Base-by-base conservation (phyloP, 2,888 invertebrate genomes). In the Drosophila mulleri region DNA sequence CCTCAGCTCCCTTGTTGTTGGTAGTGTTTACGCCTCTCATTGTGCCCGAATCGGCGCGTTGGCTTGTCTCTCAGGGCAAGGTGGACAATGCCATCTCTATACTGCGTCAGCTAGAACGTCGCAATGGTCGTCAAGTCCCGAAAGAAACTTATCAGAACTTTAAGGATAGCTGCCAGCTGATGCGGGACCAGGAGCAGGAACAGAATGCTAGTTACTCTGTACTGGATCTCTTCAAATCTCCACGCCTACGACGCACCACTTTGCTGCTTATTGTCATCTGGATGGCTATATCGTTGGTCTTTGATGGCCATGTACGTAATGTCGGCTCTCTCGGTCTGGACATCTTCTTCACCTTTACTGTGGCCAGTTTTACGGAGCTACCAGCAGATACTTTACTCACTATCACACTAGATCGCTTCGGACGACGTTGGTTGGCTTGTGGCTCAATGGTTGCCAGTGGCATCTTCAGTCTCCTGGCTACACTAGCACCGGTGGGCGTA, bases 201-300 rank as follows among this genome's bases (percentile, higher is more conserved):
- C 94, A 95, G 58, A 95, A 95, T 76, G 95, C 94, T 62, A 94
- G 94, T 0, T 97, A 97, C 91, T 97, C 97, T 0, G 96, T 97
- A 0, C 80, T 97, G 62, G 97, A 97, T 91, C 94, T 98, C 0
- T 97, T 98, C 92, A 95, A 93, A 83, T 96, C 96, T 0, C 97
- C 97, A 0, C 94, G 96, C 0, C 92, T 98, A 16, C 93, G 97
- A 7, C 95, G 95, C 71, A 96, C 96, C 72, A 96, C 97, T 0
- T 93, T 97, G 54, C 94, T 98, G 0, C 94, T 98, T 26, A 96
- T 97, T 78, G 82, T 97, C 3, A 96, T 98, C 80, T 98, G 98
- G 97, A 97, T 97, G 96, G 95, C 96, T n/a, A 96, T 97, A 65
- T 97, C 97, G 0, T 90, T 98, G 88, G 97, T 97, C 1, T 97